Evolutionary conservation across 2,888 invertebrate species (phyloP).

Genomic region (Pheosia gnoma): DNA sequence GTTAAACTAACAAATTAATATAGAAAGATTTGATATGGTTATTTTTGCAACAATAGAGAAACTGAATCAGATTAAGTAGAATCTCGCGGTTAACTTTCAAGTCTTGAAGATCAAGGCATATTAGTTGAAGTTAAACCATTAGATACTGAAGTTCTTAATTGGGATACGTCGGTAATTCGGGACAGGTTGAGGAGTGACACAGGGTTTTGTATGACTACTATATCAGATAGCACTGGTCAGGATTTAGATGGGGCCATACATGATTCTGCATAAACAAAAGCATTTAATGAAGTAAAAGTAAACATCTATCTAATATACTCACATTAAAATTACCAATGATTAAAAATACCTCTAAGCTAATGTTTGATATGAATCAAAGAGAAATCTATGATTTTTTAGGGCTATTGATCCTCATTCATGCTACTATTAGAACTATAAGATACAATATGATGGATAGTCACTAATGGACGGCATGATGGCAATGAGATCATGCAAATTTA

Average conservation of each 20-base stretch:
- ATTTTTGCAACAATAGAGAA: background rate
- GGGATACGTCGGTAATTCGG: background rate
- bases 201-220: background rate
- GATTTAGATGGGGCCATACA: slow-evolving; percentile 35
- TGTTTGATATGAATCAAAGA: slow-evolving; percentile 42
- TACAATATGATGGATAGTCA: slow-evolving; percentile 35
- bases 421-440: slow-evolving; percentile 42
- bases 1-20: slow-evolving; percentile 1
- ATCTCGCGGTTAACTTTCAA: too few species aligned
- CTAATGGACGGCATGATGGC: slow-evolving; percentile 52
- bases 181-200: background rate
- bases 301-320: slow-evolving; percentile 39
- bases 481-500: slow-evolving; percentile 58
- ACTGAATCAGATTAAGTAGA: background rate
- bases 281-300: slow-evolving; percentile 50
- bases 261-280: slow-evolving; percentile 46
- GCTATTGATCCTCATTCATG: slow-evolving; percentile 59
- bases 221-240: background rate
- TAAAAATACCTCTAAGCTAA: slow-evolving; percentile 51
- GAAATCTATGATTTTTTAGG: slow-evolving; percentile 44
- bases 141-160: too few species aligned
- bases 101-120: too few species aligned
- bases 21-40: background rate
- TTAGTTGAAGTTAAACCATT: too few species aligned
- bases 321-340: slow-evolving; percentile 47